phyloP scores from a whole-genome alignment of 2,113 vertebrate species.

The Callaeas wilsoni region DNA sequence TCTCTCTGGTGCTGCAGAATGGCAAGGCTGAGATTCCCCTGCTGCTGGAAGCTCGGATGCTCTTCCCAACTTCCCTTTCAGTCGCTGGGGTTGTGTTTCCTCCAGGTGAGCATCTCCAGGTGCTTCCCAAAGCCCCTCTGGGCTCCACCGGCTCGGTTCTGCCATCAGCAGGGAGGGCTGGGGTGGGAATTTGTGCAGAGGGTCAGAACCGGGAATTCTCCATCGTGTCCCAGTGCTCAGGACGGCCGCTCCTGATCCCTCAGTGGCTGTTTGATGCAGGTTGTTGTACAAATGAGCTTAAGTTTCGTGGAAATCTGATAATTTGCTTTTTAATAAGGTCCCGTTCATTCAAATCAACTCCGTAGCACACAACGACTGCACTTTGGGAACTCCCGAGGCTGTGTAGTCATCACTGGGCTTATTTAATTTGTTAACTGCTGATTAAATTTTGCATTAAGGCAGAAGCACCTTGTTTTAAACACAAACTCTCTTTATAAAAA shows the following conservation, averaged over 20 bases:
- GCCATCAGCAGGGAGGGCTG: rapidly evolving
- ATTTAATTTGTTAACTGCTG: not conserved
- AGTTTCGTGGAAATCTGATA: not conserved
- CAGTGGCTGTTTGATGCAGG: not conserved
- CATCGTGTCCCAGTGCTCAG: rapidly evolving
- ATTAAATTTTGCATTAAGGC: not conserved
- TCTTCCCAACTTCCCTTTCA: not conserved
- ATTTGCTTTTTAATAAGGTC: not conserved
- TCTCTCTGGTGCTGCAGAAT: not conserved
- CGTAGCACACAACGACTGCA: rapidly evolving
- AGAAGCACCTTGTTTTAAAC: not conserved
- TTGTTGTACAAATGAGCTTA: rapidly evolving
- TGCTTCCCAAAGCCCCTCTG: not conserved
- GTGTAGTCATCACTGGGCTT: rapidly evolving
- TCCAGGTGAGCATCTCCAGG: not conserved
- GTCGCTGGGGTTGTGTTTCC: rapidly evolving
- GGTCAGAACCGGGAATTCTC: not conserved
- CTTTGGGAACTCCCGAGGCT: not conserved
- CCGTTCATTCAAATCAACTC: not conserved
- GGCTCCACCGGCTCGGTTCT: rapidly evolving
- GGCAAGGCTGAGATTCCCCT: not conserved
- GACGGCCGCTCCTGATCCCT: rapidly evolving
- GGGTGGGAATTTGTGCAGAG: not conserved
- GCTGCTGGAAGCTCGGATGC: not conserved
- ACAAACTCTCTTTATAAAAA: not conserved